These are phyloP conservation scores for Anoncus sp. DNA, from an alignment of 2,888 invertebrate genomes.

Conservation along the genomic window DNA sequence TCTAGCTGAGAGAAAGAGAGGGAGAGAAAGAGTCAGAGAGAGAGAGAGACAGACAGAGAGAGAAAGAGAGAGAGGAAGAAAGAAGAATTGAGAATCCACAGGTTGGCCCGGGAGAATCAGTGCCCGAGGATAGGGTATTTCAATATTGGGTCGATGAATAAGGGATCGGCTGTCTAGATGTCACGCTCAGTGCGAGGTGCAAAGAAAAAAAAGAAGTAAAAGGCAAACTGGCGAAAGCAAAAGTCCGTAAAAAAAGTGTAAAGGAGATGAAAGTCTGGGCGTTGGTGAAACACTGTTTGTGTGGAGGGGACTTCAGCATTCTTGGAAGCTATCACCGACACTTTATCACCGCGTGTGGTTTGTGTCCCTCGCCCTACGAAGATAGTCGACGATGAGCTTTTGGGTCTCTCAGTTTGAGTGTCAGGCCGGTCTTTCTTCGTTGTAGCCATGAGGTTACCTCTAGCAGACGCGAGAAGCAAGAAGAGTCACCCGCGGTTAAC, in stretches of 20 bases:
- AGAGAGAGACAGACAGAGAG: too few species aligned
- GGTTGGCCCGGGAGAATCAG: conserved; percentile 67
- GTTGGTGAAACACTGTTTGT: conserved; percentile 61
- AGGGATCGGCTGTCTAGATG: conserved; percentile 67
- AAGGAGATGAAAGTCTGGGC: conserved; percentile 45
- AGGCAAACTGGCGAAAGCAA: conserved; percentile 41
- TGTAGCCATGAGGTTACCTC: neutral
- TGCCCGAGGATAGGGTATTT: conserved; percentile 61
- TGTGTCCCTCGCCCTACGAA: conserved; percentile 47
- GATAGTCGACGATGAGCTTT: conserved; percentile 56
- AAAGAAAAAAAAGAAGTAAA: conserved; percentile 53
- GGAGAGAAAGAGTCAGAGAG: too few species aligned
- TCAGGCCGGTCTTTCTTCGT: conserved; percentile 28
- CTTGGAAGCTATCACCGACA: conserved; percentile 47
- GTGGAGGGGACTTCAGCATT: conserved; percentile 61
- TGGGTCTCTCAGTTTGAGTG: conserved; percentile 44
- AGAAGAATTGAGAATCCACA: conserved; percentile 63
- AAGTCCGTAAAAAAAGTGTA: conserved; percentile 4
- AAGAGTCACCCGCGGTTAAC: conserved; percentile 37
- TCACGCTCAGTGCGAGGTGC: conserved; percentile 54
- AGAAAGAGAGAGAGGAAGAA: conserved; percentile 13
- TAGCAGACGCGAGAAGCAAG: conserved; percentile 35
- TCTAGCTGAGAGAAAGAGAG: too few species aligned
- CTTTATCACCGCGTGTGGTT: conserved; percentile 60
- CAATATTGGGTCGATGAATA: conserved; percentile 73